A percentile compares a stretch with the other conserved stretches of the same genome.
Conservation (phyloP, 2,888 invertebrate genomes). For the Pandemis heparana region DNA sequence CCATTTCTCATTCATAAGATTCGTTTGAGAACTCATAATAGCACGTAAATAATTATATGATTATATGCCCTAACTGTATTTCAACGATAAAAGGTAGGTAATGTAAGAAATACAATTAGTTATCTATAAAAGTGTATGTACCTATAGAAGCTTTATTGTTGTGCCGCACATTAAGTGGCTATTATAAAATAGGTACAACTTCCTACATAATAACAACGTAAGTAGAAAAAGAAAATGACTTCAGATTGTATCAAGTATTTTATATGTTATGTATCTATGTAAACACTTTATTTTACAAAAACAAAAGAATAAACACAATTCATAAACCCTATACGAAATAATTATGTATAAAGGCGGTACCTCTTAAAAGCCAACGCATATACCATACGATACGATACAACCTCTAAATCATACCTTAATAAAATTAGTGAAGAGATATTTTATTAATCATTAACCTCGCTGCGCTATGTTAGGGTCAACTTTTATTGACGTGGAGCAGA, state of each 20-base stretch:
- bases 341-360: too few relatives aligned
- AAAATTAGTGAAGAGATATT: slow-evolving; percentile 28
- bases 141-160: slow-evolving; percentile 1
- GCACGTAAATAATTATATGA: background rate
- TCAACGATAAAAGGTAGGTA: background rate
- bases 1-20: background rate
- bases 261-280: background rate
- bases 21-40: background rate
- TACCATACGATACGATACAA: background rate
- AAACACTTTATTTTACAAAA: too few relatives aligned
- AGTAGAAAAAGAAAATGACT: background rate
- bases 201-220: background rate
- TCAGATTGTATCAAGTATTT: slow-evolving; percentile 6
- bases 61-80: background rate
- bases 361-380: too few relatives aligned
- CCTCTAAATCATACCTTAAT: slow-evolving; percentile 14
- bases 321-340: too few relatives aligned
- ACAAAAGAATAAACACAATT: too few relatives aligned
- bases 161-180: background rate
- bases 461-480: too few relatives aligned
- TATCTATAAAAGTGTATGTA: background rate
- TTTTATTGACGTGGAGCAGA: too few relatives aligned
- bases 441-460: too few relatives aligned
- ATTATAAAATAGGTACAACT: background rate
- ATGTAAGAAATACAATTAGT: background rate